Conservation (phyloP, 2,888 invertebrate genomes). For the Deroplatys truncata region DNA sequence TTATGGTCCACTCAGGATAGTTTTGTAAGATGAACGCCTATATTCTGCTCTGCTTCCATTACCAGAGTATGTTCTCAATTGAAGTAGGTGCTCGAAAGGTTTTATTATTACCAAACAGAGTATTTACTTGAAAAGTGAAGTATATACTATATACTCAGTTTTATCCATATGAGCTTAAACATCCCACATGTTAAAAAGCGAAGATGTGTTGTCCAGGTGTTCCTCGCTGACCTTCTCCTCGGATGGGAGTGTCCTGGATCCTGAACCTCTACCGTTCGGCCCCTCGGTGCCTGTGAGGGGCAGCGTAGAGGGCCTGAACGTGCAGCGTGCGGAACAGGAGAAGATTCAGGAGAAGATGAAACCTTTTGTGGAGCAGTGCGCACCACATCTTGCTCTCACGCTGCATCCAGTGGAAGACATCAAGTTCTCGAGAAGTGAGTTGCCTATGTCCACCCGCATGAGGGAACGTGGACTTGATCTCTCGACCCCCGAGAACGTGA, state of each 20-base stretch:
- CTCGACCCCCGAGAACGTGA: slow-evolving; percentile 10
- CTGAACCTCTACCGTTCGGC: not conserved
- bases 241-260: not conserved
- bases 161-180: too few relatives aligned
- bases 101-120: too few relatives aligned
- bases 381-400: slow-evolving; percentile 55
- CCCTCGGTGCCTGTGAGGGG: not conserved
- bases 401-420: slow-evolving; percentile 48
- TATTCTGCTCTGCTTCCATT: too few relatives aligned
- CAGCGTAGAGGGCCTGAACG: slow-evolving; percentile 20
- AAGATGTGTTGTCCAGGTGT: not conserved
- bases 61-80: too few relatives aligned
- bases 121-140: too few relatives aligned
- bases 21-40: too few relatives aligned
- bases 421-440: not conserved
- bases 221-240: not conserved
- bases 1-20: too few relatives aligned
- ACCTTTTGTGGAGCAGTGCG: slow-evolving; percentile 51
- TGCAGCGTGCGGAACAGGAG: slow-evolving; percentile 24
- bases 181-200: not conserved
- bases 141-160: too few relatives aligned
- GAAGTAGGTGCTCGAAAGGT: not conserved
- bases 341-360: slow-evolving; percentile 45
- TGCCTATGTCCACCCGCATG: slow-evolving; percentile 41
- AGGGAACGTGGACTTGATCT: slow-evolving; percentile 18